Percentiles rank a stretch among this genome's conserved stretches.
Evolutionary conservation across 2,797 vertebrate genomes (phyloP).

Genomic region (Knipowitschia caucasica): DNA sequence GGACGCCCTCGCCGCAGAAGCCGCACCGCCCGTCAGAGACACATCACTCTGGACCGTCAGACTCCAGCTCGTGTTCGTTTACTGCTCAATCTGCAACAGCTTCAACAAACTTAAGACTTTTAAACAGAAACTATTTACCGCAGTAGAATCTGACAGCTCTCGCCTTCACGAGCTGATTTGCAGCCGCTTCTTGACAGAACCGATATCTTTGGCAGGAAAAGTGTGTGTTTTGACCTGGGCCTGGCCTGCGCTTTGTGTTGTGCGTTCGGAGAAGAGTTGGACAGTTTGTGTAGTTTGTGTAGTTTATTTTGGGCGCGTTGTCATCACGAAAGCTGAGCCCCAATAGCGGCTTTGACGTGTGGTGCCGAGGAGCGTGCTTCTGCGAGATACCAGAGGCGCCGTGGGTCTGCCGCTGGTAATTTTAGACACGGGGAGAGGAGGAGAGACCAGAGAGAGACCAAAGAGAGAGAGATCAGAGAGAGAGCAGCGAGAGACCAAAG

Average conservation of each 20-base stretch:
- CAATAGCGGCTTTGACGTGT: slow-evolving; percentile 3
- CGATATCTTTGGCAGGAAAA: not conserved
- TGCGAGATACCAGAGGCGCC: not conserved
- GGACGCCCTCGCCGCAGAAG: no score
- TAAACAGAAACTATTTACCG: not conserved
- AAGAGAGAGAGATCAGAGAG: not conserved
- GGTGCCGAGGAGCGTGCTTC: not conserved
- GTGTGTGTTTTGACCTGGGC: not conserved
- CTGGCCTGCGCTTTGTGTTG: not conserved
- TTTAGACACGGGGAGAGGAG: not conserved
- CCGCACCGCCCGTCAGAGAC: no score
- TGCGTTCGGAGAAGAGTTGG: slow-evolving; percentile 9
- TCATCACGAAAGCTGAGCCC: not conserved
- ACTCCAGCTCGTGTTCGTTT: no score
- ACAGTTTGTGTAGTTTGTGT: slow-evolving; percentile 10
- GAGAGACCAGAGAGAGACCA: not conserved
- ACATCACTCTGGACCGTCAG: no score
- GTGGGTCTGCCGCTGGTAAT: not conserved
- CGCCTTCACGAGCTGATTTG: not conserved
- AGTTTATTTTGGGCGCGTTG: slow-evolving; percentile 9
- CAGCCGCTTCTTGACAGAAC: not conserved
- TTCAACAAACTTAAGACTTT: not conserved
- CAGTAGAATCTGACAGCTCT: not conserved
- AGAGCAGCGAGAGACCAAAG: not conserved
- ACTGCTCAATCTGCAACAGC: no score